A percentile compares a stretch with the other conserved stretches of the same genome.
phyloP scores from a whole-genome alignment of 2,888 invertebrate genomes.

The Meloe dianella region DNA sequence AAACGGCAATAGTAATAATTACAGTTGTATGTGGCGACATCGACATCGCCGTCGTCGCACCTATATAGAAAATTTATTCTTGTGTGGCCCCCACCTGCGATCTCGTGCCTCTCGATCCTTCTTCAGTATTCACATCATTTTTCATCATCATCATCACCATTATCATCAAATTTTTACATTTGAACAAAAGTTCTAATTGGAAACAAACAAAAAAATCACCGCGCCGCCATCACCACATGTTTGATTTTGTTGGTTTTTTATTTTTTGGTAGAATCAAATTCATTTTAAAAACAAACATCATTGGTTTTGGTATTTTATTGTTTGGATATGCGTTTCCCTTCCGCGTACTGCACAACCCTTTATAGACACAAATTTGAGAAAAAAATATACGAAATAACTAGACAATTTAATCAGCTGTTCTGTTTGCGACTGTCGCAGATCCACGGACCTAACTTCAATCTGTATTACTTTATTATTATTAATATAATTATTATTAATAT shows the following conservation, averaged over 20 bases:
- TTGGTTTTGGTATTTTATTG: slow-evolving; percentile 1
- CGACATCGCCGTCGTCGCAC: slow-evolving; percentile 17
- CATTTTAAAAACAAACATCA: not conserved
- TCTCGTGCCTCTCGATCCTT: slow-evolving; percentile 52
- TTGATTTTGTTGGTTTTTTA: no score
- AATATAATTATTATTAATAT: slow-evolving; percentile 43
- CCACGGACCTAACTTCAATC: slow-evolving; percentile 45
- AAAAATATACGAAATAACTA: not conserved
- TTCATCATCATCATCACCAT: slow-evolving; percentile 24
- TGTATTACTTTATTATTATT: slow-evolving; percentile 49
- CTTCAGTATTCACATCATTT: slow-evolving; percentile 51
- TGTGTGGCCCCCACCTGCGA: slow-evolving; percentile 53
- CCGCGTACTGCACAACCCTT: slow-evolving; percentile 43
- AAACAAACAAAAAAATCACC: slow-evolving; percentile 10
- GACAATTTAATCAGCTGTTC: slow-evolving; percentile 27
- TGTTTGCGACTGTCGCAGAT: slow-evolving; percentile 42
- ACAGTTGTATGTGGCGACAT: not conserved
- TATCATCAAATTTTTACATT: not conserved
- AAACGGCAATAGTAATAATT: slow-evolving; percentile 8
- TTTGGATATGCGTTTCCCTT: slow-evolving; percentile 44
- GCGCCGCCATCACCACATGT: slow-evolving; percentile 16
- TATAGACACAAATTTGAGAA: slow-evolving; percentile 44
- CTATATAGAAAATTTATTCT: slow-evolving; percentile 21
- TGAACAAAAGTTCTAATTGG: not conserved
- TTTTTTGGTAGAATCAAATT: not conserved